Evolutionary conservation across 1,140 invertebrate species (phyloP), one percentile per base, ranked within the genome.

Genomic region (Epicauta chinensis): DNA sequence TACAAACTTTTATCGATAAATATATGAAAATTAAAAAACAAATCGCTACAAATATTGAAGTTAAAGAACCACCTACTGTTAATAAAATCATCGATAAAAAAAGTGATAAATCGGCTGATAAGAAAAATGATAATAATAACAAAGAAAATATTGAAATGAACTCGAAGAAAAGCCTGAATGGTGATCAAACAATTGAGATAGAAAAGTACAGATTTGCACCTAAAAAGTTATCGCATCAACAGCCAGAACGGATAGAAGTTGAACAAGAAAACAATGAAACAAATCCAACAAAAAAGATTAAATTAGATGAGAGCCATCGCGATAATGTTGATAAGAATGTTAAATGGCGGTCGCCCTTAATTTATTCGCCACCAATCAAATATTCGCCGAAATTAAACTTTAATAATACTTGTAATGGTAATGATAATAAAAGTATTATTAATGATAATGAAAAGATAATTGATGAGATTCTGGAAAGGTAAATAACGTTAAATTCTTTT

Each of bases 321-420:
- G 23, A 23, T 23, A 23, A 23, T 23, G 7, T 7, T 7, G 23
- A 23, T 23, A 23, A 23, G 23, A 23, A 23, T 31, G 57, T 62
- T n/a, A 57, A 54, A 16, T 62, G 60, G 60, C 55, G 55, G 31
- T 62, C 60, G 3, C 60, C 60, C 5, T 36, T 62, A 9, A 50
- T 59, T 16, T 52, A 60, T 44, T 62, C 60, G 0, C 60, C 60
- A 1, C 37, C 40, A 9, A 42, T 51, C 4, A 60, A 56, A 31
- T 60, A 51, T 41, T 60, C 56, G n/a, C 56, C 56, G 2, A 59
- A 59, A 36, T 51, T 48, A 2, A 16, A 11, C 17, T 46, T 38
- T 17, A 44, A 37, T 42, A 16, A 54, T 9, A 23, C 34, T 48
- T 36, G 10, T 31, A 37, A 42, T 16, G 16, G 37, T 45, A 10